Evolutionary conservation across 2,888 invertebrate genomes (phyloP).

Genomic region (Idaea biselata): DNA sequence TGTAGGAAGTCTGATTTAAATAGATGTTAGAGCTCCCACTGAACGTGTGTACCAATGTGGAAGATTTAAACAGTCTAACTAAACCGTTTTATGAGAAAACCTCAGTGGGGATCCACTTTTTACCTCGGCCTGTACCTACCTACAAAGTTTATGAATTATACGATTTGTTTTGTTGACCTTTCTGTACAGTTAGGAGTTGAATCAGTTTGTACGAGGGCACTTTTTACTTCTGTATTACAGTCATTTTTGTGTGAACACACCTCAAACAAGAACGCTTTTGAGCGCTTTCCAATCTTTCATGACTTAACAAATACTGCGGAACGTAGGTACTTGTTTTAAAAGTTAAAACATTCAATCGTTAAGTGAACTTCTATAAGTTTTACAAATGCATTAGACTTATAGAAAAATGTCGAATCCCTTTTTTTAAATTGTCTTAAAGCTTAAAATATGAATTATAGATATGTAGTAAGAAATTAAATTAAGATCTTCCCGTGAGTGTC

Average conservation of each 20-base stretch:
- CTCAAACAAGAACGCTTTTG: conserved; percentile 43
- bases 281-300: conserved; percentile 47
- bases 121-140: too few species aligned
- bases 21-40: too few species aligned
- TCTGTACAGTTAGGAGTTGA: too few species aligned
- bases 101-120: too few species aligned
- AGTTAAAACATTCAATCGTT: conserved; percentile 27
- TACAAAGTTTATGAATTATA: too few species aligned
- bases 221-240: background rate
- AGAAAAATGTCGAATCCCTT: background rate
- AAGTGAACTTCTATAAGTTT: background rate
- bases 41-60: too few species aligned
- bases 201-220: background rate
- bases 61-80: too few species aligned
- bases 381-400: background rate
- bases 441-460: background rate
- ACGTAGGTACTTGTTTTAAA: conserved; percentile 33
- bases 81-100: too few species aligned
- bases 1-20: too few species aligned
- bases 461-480: too few species aligned
- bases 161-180: too few species aligned
- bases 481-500: too few species aligned
- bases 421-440: background rate
- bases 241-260: background rate
- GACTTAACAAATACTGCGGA: conserved; percentile 35